A percentile compares a stretch with the other conserved stretches of the same genome.
phyloP scores from a whole-genome alignment of 2,888 invertebrate genomes.

The Muschampia plurimacula region DNA sequence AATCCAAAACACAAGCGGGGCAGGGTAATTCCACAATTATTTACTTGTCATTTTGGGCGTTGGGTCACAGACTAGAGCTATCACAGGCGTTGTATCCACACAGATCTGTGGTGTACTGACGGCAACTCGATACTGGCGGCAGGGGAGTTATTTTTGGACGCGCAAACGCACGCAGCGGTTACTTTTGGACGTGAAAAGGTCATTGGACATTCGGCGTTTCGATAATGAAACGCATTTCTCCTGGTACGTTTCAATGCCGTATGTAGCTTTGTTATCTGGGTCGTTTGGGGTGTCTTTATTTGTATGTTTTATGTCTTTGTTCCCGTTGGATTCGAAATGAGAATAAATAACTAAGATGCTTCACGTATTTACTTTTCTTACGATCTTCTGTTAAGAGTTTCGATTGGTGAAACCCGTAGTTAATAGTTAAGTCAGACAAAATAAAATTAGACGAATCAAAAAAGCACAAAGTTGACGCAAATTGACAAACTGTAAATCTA shows the following conservation, averaged over 20 bases:
- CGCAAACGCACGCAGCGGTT: conserved; percentile 69
- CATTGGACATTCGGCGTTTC: conserved; percentile 69
- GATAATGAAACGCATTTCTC: conserved; percentile 47
- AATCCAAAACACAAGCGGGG: conserved; percentile 70
- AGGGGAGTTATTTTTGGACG: conserved; percentile 73
- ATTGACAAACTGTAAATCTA: no score
- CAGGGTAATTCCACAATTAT: conserved; percentile 52
- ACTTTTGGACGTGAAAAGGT: conserved; percentile 81
- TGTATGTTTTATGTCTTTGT: conserved; percentile 14
- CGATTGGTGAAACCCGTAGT: neutral
- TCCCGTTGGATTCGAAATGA: neutral
- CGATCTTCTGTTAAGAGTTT: neutral
- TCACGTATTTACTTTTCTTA: neutral
- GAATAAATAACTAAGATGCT: neutral
- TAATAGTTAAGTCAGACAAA: no score
- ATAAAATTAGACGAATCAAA: no score
- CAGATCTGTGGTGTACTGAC: conserved; percentile 67
- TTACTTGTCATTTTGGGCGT: conserved; percentile 76
- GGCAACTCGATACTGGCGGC: conserved; percentile 76
- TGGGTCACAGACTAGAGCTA: conserved; percentile 71
- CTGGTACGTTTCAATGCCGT: conserved; percentile 39
- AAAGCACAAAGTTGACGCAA: no score
- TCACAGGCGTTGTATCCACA: conserved; percentile 71
- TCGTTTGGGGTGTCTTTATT: conserved; percentile 13
- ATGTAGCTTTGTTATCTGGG: conserved; percentile 36